Conservation (phyloP, 2,797 vertebrate species). For the Ctenopoma multispine region DNA sequence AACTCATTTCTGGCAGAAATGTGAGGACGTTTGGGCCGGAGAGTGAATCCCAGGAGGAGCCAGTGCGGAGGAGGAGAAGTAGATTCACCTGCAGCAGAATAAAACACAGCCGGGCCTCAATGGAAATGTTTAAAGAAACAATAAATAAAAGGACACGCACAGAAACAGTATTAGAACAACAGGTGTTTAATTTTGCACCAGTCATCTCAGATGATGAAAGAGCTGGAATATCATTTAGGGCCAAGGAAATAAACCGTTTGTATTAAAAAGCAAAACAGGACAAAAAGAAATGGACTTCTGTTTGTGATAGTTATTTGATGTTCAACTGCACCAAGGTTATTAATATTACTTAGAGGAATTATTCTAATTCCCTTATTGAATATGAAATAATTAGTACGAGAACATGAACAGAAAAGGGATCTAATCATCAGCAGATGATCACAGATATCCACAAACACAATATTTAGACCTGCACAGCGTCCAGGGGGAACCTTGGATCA, state of each 20-base stretch:
- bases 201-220: constrained; percentile 43
- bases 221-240: constrained; percentile 29
- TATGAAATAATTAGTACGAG: too few species aligned
- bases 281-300: neutral
- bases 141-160: constrained; percentile 38
- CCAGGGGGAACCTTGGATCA: too few species aligned
- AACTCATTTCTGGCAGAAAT: constrained; percentile 41
- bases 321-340: neutral
- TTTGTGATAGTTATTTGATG: constrained; percentile 8
- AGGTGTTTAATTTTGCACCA: constrained; percentile 64
- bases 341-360: neutral
- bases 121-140: constrained; percentile 43
- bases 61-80: constrained; percentile 11
- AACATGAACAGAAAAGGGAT: too few species aligned
- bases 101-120: constrained; percentile 12
- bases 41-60: constrained; percentile 45
- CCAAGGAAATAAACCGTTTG: constrained; percentile 24
- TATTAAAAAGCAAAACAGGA: neutral
- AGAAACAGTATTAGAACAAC: constrained; percentile 34
- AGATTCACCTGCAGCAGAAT: constrained; percentile 44
- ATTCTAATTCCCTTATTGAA: too few species aligned
- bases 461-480: too few species aligned
- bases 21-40: constrained; percentile 18
- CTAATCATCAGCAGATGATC: too few species aligned
- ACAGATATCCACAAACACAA: too few species aligned